phyloP scores from a whole-genome alignment of 1,140 invertebrate genomes.

The Zaprionus inermis region DNA sequence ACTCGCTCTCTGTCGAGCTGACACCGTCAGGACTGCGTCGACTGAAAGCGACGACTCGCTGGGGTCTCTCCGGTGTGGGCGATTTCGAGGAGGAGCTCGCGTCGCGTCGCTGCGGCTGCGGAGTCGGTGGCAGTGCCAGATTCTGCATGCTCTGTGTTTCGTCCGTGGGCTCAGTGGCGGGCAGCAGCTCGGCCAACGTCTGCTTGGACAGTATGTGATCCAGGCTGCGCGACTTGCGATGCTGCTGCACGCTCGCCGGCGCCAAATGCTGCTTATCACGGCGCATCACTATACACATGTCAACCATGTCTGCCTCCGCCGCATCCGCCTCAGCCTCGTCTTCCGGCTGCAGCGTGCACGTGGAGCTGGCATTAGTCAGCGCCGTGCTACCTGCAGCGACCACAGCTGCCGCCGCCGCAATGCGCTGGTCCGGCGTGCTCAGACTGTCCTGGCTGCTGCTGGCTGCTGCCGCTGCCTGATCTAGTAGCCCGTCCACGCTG shows the following conservation, averaged over 20 bases:
- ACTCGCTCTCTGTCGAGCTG: constrained; percentile 78
- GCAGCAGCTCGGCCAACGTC: constrained; percentile 72
- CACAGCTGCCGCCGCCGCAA: constrained; percentile 73
- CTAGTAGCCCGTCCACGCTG: constrained; percentile 81
- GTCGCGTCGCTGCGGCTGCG: constrained; percentile 66
- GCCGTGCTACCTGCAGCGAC: constrained; percentile 75
- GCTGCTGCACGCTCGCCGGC: constrained; percentile 68
- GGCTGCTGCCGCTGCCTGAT: constrained; percentile 58
- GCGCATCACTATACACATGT: constrained; percentile 42
- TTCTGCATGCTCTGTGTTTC: constrained; percentile 84
- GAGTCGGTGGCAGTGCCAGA: constrained; percentile 70
- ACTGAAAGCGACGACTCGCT: constrained; percentile 15
- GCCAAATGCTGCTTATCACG: constrained; percentile 65
- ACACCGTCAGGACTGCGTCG: constrained; percentile 80
- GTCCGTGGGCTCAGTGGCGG: constrained; percentile 65
- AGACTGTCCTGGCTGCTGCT: constrained; percentile 39
- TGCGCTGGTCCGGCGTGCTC: constrained; percentile 68
- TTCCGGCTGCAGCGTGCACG: constrained; percentile 72
- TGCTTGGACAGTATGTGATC: constrained; percentile 87
- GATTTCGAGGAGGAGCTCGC: constrained; percentile 67
- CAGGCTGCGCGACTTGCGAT: constrained; percentile 88
- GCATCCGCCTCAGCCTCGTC: constrained; percentile 32
- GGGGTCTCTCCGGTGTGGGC: constrained; percentile 57
- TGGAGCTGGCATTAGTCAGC: constrained; percentile 77
- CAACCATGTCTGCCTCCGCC: constrained; percentile 1